These are phyloP conservation scores for Apodemia duryi DNA, from an alignment of 2,888 invertebrate genomes.

Conservation along the genomic window DNA sequence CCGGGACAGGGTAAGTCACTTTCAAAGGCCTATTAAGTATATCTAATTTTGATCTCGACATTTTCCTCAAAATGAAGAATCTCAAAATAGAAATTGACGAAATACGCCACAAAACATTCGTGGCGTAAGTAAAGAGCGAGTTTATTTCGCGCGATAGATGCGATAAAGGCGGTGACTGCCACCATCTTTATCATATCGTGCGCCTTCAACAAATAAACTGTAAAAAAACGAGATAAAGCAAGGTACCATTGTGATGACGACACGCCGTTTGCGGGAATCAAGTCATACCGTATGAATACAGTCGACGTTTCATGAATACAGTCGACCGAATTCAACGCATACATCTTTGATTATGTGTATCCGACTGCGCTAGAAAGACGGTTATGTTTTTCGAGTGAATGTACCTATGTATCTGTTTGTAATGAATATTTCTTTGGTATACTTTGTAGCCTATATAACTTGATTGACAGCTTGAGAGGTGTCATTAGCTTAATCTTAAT, in stretches of 20 bases:
- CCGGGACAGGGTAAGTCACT: no score
- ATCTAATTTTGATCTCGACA: neutral
- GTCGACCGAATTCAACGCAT: neutral
- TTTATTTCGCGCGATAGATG: slow-evolving; percentile 62
- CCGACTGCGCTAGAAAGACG: no score
- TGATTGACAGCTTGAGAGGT: no score
- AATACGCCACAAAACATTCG: slow-evolving; percentile 27
- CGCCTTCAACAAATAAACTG: slow-evolving; percentile 75
- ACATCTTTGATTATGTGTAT: neutral
- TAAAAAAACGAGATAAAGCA: slow-evolving; percentile 71
- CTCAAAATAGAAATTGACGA: neutral
- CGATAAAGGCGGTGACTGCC: slow-evolving; percentile 65
- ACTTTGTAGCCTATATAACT: no score
- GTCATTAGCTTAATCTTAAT: no score
- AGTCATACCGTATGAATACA: neutral
- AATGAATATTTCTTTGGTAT: no score
- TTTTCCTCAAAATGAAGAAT: neutral
- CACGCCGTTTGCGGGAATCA: slow-evolving; percentile 35
- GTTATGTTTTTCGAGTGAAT: no score
- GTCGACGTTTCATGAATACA: neutral
- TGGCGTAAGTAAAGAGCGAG: slow-evolving; percentile 45
- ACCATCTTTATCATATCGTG: slow-evolving; percentile 73
- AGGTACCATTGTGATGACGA: slow-evolving; percentile 51
- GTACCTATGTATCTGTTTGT: no score
- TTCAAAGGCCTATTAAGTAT: no score